Conservation (phyloP, 2,797 vertebrate species). For the Hapalemur alaotrensis region DNA sequence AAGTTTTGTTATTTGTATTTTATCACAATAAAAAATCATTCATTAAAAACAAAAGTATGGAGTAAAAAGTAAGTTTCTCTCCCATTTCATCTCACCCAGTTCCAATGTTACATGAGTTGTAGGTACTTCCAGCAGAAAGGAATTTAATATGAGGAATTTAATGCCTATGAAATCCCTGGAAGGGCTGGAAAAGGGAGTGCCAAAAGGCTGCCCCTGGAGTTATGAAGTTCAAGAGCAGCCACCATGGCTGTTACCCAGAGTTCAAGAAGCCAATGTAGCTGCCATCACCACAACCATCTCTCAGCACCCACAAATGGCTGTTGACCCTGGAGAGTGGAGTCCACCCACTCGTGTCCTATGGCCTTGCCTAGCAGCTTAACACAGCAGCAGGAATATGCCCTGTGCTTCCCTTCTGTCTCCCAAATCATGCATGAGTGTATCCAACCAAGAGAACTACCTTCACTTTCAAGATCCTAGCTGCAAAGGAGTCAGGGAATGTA, state of each 20-base stretch:
- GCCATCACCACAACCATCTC: not conserved
- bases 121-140: not conserved
- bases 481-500: not conserved
- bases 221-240: not conserved
- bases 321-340: not conserved
- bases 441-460: too few relatives aligned
- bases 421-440: not conserved
- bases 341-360: rapidly evolving
- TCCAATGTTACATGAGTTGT: too few relatives aligned
- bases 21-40: not conserved
- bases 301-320: not conserved
- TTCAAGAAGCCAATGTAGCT: not conserved
- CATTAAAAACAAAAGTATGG: not conserved
- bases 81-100: not conserved
- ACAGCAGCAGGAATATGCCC: not conserved
- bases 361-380: not conserved
- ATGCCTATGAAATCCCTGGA: not conserved
- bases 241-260: not conserved
- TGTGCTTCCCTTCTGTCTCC: not conserved
- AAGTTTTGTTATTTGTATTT: not conserved
- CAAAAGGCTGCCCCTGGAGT: not conserved
- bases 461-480: not conserved
- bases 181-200: not conserved
- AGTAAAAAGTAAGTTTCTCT: not conserved
- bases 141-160: not conserved